phyloP scores from a whole-genome alignment of 2,797 vertebrate genomes.

The Phalloptychus januarius region DNA sequence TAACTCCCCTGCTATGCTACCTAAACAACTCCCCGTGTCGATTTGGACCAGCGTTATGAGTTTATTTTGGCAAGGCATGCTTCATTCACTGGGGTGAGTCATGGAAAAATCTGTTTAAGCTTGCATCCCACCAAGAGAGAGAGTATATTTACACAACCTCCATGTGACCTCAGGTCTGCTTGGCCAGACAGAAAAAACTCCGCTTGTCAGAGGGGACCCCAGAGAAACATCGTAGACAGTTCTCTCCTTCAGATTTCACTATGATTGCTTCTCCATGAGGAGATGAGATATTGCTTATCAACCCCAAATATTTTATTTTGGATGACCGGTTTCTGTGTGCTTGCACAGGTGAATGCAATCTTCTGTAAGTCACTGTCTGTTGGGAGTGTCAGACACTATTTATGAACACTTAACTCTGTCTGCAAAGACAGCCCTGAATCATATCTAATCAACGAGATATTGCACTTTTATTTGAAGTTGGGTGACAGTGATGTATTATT shows the following conservation, averaged over 20 bases:
- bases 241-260: constrained; percentile 16
- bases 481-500: neutral
- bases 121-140: constrained; percentile 74
- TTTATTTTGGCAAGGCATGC: constrained; percentile 66
- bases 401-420: constrained; percentile 12
- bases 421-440: constrained; percentile 16
- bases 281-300: constrained; percentile 32
- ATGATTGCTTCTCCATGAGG: constrained; percentile 19
- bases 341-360: constrained; percentile 14
- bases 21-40: constrained; percentile 45
- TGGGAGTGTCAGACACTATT: constrained; percentile 3
- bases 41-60: constrained; percentile 45
- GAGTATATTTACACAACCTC: constrained; percentile 75
- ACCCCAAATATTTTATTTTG: constrained; percentile 17
- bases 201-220: constrained; percentile 36
- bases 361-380: constrained; percentile 55
- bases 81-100: constrained; percentile 64
- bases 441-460: neutral
- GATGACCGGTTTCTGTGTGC: constrained; percentile 17
- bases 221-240: constrained; percentile 24
- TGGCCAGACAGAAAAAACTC: constrained; percentile 52
- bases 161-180: constrained; percentile 49
- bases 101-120: constrained; percentile 75
- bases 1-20: constrained; percentile 46
- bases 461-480: neutral